phyloP scores from a whole-genome alignment of 2,888 invertebrate species.

The Ferrisia virgata region DNA sequence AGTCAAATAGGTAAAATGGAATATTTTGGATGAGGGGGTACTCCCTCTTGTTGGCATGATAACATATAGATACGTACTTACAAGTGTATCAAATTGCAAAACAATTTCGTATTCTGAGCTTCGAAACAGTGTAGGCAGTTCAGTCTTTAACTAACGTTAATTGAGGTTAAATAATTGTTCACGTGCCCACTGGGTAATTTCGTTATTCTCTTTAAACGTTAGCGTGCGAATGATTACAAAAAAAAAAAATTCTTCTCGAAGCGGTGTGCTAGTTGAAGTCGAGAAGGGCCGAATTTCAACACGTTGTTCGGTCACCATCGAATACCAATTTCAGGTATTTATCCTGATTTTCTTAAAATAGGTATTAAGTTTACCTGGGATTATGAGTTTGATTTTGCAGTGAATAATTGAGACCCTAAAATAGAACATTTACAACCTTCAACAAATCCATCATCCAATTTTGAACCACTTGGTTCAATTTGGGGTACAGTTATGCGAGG shows the following conservation, averaged over 20 bases:
- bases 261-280: not conserved
- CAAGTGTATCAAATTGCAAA: conserved; percentile 4
- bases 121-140: conserved; percentile 39
- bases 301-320: too few relatives aligned
- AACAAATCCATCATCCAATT: too few relatives aligned
- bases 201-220: not conserved
- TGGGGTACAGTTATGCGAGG: too few relatives aligned
- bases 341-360: too few relatives aligned
- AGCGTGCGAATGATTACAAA: not conserved
- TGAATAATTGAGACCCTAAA: too few relatives aligned
- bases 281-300: not conserved
- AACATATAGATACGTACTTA: not conserved
- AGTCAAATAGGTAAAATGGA: too few relatives aligned
- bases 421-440: too few relatives aligned
- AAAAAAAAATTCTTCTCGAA: not conserved
- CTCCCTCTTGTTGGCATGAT: not conserved
- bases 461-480: too few relatives aligned
- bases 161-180: conserved; percentile 44
- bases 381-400: too few relatives aligned
- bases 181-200: conserved; percentile 37
- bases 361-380: too few relatives aligned
- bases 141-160: conserved; percentile 41
- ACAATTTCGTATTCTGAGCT: conserved; percentile 6
- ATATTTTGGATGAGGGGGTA: not conserved
- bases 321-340: too few relatives aligned